Evolutionary conservation across 1,140 invertebrate genomes (phyloP).

Genomic region (Delia radicum): DNA sequence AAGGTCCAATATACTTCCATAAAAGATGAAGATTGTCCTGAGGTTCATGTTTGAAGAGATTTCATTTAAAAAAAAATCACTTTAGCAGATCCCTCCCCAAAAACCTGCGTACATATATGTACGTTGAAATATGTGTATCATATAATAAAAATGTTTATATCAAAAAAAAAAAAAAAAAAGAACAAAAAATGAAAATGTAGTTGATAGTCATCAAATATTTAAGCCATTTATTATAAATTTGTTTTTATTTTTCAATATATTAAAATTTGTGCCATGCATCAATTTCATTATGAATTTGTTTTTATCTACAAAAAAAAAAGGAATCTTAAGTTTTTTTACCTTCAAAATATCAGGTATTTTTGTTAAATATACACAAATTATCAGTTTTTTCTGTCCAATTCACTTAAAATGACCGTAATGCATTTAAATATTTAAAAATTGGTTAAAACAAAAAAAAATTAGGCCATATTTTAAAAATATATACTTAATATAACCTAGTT

Average conservation of each 20-base stretch:
- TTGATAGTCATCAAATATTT: not conserved
- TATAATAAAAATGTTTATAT: not conserved
- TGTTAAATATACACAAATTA: too few relatives aligned
- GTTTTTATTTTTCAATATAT: not conserved
- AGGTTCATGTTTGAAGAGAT: conserved; percentile 48
- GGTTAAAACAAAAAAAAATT: too few relatives aligned
- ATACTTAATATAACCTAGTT: too few relatives aligned
- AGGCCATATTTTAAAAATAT: too few relatives aligned
- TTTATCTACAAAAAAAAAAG: too few relatives aligned
- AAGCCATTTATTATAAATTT: not conserved
- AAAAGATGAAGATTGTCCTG: conserved; percentile 57
- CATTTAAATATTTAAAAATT: too few relatives aligned
- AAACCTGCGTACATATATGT: not conserved
- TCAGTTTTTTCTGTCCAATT: too few relatives aligned
- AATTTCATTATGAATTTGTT: too few relatives aligned
- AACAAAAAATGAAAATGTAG: not conserved
- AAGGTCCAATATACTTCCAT: conserved; percentile 76
- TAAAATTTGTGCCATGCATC: not conserved
- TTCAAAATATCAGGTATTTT: too few relatives aligned
- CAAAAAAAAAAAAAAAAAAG: not conserved
- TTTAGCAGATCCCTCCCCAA: not conserved
- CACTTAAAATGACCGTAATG: too few relatives aligned
- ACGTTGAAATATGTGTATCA: not conserved
- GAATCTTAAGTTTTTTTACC: too few relatives aligned
- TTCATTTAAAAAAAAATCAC: not conserved